These are phyloP conservation scores for Hirundichthys speculiger DNA, from an alignment of 2,113 vertebrate species.

Conservation along the genomic window DNA sequence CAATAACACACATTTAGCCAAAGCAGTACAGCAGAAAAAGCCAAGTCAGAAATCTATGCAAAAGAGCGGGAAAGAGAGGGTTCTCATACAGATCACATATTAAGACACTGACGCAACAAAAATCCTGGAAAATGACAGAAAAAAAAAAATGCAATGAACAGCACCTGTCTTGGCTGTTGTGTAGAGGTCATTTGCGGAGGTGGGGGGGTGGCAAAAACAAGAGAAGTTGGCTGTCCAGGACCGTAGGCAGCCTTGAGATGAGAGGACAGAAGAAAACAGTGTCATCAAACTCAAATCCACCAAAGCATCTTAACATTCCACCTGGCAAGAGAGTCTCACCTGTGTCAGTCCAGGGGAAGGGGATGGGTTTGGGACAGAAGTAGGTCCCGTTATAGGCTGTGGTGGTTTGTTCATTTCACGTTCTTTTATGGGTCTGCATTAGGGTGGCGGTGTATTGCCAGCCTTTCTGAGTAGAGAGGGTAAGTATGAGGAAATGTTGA, in stretches of 20 bases:
- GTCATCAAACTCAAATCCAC: not conserved
- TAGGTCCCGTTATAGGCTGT: slow-evolving; percentile 96
- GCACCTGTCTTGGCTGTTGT: slow-evolving; percentile 95
- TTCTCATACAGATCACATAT: slow-evolving; percentile 1
- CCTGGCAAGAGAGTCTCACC: slow-evolving; percentile 77
- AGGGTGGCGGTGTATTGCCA: slow-evolving; percentile 85
- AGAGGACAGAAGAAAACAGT: not conserved
- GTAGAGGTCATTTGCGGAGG: slow-evolving; percentile 98
- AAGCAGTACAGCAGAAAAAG: slow-evolving; percentile 51
- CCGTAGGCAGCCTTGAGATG: slow-evolving; percentile 86
- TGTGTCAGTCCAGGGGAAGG: slow-evolving; percentile 96
- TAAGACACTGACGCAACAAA: slow-evolving; percentile 2
- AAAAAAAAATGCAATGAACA: slow-evolving; percentile 13
- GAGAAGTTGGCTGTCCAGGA: slow-evolving; percentile 90
- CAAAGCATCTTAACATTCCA: not conserved
- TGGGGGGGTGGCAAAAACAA: slow-evolving; percentile 89
- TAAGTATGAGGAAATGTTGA: not conserved
- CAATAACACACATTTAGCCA: slow-evolving; percentile 34
- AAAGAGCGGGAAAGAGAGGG: slow-evolving; percentile 21
- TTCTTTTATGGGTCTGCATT: slow-evolving; percentile 96
- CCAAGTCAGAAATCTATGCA: slow-evolving; percentile 29
- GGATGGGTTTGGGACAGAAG: slow-evolving; percentile 92
- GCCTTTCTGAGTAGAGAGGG: slow-evolving; percentile 54
- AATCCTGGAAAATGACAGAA: not conserved
- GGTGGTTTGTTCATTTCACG: slow-evolving; percentile 99